Evolutionary conservation across 2,113 vertebrate species (phyloP).

Genomic region (Corythornis cristatus): DNA sequence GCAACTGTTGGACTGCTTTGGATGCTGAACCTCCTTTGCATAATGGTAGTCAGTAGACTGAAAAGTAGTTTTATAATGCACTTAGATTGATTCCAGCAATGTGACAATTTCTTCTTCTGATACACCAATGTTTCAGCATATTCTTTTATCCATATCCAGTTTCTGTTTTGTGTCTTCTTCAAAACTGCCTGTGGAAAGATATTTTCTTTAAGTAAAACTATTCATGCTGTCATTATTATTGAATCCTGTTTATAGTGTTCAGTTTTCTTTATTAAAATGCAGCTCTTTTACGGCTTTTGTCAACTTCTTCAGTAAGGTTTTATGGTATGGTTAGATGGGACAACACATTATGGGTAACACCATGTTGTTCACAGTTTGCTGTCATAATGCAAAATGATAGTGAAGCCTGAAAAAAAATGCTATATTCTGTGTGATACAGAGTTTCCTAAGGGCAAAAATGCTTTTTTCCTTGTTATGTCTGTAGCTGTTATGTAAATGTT

Average conservation of each 20-base stretch:
- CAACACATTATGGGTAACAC: not conserved
- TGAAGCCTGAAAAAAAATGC: not conserved
- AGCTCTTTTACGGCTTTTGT: not conserved
- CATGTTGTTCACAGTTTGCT: not conserved
- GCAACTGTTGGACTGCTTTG: not conserved
- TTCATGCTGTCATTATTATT: not conserved
- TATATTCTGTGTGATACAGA: not conserved
- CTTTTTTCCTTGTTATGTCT: not conserved
- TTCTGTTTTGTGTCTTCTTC: not conserved
- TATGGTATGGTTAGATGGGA: not conserved
- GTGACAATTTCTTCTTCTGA: not conserved
- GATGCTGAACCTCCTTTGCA: not conserved
- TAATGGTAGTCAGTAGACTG: not conserved
- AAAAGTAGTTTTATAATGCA: not conserved
- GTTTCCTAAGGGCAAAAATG: not conserved
- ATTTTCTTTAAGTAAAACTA: not conserved
- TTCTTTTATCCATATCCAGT: not conserved
- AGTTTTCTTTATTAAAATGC: not conserved
- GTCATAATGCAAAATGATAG: not conserved
- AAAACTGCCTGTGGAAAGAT: not conserved
- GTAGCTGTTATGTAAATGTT: conserved; percentile 18
- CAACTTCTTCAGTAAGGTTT: not conserved
- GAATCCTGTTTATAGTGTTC: not conserved
- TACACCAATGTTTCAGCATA: not conserved
- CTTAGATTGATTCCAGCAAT: not conserved